Conservation (phyloP, 2,113 vertebrate species). For the Hippolais icterina region DNA sequence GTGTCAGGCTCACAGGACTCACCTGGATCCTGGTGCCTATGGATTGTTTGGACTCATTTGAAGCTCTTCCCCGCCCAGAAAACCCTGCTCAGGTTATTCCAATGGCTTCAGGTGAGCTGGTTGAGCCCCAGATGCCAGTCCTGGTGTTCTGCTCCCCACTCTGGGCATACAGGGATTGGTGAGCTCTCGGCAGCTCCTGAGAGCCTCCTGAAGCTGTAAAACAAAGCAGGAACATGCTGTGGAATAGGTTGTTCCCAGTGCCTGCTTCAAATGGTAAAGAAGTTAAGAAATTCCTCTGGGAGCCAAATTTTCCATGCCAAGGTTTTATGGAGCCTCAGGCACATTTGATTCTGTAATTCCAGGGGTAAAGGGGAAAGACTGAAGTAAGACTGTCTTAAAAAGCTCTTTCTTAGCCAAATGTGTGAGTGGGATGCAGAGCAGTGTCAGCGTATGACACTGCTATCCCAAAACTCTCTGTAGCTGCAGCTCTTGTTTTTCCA, state of each 20-base stretch:
- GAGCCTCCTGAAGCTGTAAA: not conserved
- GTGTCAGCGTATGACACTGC: not conserved
- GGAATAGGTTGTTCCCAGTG: rapidly evolving
- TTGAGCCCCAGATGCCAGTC: no score
- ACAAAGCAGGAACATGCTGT: not conserved
- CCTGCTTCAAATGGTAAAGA: not conserved
- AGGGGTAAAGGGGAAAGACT: not conserved
- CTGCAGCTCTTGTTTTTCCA: not conserved
- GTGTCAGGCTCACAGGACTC: not conserved
- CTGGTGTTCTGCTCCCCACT: rapidly evolving
- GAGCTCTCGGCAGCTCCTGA: not conserved
- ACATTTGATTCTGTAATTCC: not conserved
- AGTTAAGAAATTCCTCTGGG: not conserved
- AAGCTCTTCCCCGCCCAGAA: not conserved
- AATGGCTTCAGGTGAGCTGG: not conserved
- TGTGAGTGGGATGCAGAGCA: rapidly evolving
- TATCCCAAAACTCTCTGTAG: not conserved
- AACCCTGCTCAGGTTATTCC: rapidly evolving
- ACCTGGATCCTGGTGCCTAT: no score
- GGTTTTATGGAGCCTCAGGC: rapidly evolving
- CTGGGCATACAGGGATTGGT: rapidly evolving
- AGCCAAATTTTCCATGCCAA: not conserved
- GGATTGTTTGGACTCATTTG: not conserved
- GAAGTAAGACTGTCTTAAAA: no score
- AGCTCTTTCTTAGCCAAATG: not conserved